Evolutionary conservation across 2,113 vertebrate genomes (phyloP), one percentile per base, ranked within the genome.

Genomic region (Alligator mississippiensis): DNA sequence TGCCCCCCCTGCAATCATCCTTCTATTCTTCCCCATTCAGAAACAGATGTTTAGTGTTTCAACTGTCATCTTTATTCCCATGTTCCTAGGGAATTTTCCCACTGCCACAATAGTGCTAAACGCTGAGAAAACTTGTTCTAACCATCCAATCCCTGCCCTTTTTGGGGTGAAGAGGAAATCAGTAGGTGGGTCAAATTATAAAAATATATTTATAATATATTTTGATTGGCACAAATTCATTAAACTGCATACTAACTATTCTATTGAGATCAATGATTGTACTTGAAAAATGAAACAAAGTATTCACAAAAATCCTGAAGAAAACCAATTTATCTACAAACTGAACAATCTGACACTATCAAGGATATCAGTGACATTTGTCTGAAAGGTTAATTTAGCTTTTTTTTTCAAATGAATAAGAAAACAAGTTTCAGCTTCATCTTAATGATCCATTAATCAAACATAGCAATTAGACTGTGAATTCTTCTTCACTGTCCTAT

Each of bases 41-140:
- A 11, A 66, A 83, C 30, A 8, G 90, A 85, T 94, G 92, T 96
- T 93, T 93, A 78, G 47, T 86, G 80, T 94, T 85, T 85, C 87
- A 95, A 84, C 96, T 95, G 95, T 96, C 96, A 95, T 61, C 84
- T 88, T 80, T 85, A 76, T 92, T 90, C 90, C 92, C 90, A 90
- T 94, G 94, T 96, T 96, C 95, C 92, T 94, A 57, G 88, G 85
- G 62, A 94, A 80, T 87, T 97, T 96, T 92, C 92, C 80, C 85
- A 87, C 90, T 95, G 91, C 83, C 90, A 91, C 85, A 87, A 34
- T 93, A 89, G 82, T 80, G 62, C 91, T 75, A 90, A 90, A 47
- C 12, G 21, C 70, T 74, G 12, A 72, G 21, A 84, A 89, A 74
- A 80, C 81, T 93, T 96, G 84, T 82, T 90, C 79, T 94, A 91